Conservation (phyloP, 2,797 vertebrate genomes). For the Sternotherus odoratus region DNA sequence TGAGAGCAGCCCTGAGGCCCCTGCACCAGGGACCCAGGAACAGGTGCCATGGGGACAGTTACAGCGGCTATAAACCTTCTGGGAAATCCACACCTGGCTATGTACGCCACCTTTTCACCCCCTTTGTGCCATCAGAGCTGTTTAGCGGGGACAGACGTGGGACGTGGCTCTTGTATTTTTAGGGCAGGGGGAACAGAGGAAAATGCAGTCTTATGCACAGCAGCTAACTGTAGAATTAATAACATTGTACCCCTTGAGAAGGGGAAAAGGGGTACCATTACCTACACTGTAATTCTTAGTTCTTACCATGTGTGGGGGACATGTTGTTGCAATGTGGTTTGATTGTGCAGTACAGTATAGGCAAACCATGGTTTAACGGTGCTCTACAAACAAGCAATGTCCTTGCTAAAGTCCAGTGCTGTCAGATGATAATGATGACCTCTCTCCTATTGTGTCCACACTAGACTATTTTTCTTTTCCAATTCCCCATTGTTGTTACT, state of each 20-base stretch:
- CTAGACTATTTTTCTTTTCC: neutral
- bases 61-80: neutral
- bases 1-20: neutral
- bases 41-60: neutral
- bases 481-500: neutral
- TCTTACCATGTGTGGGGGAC: neutral
- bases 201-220: neutral
- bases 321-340: neutral
- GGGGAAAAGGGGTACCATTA: neutral
- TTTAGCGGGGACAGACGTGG: fast-evolving
- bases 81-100: neutral
- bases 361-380: neutral
- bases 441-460: neutral
- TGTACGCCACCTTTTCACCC: neutral
- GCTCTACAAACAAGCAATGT: neutral
- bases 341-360: neutral
- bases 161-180: neutral
- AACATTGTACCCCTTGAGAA: neutral
- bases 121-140: neutral
- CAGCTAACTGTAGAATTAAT: neutral
- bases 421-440: neutral
- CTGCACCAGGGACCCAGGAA: neutral
- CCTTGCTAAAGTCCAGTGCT: neutral
- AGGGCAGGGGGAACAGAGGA: neutral
- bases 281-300: neutral